phyloP scores from a whole-genome alignment of 2,888 invertebrate genomes.

The Latrodectus hesperus region DNA sequence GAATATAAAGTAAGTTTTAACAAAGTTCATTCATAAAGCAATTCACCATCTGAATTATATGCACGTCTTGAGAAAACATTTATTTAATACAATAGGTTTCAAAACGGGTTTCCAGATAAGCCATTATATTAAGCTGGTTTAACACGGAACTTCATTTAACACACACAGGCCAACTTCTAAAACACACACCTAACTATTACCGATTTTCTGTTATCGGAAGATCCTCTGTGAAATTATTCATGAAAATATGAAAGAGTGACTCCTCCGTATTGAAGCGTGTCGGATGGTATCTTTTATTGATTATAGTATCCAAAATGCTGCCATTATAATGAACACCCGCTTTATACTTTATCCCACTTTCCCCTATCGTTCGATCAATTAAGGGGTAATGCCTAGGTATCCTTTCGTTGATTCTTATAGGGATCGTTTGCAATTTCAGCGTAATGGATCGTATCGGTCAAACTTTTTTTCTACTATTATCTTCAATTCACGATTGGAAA shows the following conservation, averaged over 20 bases:
- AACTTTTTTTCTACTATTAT: neutral
- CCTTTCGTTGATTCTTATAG: constrained; percentile 5
- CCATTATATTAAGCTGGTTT: too few species aligned
- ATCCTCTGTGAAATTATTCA: neutral
- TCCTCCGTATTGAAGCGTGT: constrained; percentile 13
- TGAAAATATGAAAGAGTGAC: constrained; percentile 20
- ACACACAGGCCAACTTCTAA: too few species aligned
- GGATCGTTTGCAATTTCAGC: constrained; percentile 7
- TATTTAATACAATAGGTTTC: too few species aligned
- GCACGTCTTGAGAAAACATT: too few species aligned
- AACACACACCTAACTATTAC: too few species aligned
- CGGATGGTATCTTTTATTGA: constrained; percentile 43
- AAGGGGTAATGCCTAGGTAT: constrained; percentile 1
- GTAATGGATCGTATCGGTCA: neutral
- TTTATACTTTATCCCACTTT: constrained; percentile 23
- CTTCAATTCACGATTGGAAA: too few species aligned
- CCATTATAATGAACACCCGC: constrained; percentile 36
- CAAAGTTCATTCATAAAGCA: too few species aligned
- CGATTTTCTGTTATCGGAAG: too few species aligned
- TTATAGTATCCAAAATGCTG: constrained; percentile 22
- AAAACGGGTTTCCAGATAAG: too few species aligned
- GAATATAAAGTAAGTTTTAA: too few species aligned
- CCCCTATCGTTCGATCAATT: constrained; percentile 34
- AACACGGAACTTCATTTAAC: too few species aligned
- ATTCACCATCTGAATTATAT: too few species aligned